Conservation (phyloP, 2,113 vertebrate genomes). For the western clawed frog (Xenopus tropicalis) region UCB_Xtro_10.0 CM004443.2:141941501-141942000, state of each 20-base stretch:
- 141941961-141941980: constrained; percentile 61
- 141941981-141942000: constrained; percentile 62
- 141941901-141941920: constrained; percentile 40
- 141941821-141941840: neutral
- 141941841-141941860: constrained; percentile 27
- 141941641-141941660: constrained; percentile 49
- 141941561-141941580: constrained; percentile 39
- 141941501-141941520: constrained; percentile 38
- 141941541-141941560: constrained; percentile 37
- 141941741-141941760: constrained; percentile 8
- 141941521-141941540: constrained; percentile 33
- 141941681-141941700: constrained; percentile 31
- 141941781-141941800: neutral
- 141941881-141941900: constrained; percentile 4
- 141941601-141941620: constrained; percentile 26
- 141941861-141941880: constrained; percentile 20
- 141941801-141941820: neutral
- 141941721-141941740: constrained; percentile 26
- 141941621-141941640: neutral
- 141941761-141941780: neutral
- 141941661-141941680: constrained; percentile 43
- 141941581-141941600: constrained; percentile 37
- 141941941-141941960: constrained; percentile 65
- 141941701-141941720: constrained; percentile 46
- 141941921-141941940: constrained; percentile 67